These are phyloP conservation scores for Thereva nobilitata DNA, from an alignment of 2,888 invertebrate genomes.

Conservation along the genomic window DNA sequence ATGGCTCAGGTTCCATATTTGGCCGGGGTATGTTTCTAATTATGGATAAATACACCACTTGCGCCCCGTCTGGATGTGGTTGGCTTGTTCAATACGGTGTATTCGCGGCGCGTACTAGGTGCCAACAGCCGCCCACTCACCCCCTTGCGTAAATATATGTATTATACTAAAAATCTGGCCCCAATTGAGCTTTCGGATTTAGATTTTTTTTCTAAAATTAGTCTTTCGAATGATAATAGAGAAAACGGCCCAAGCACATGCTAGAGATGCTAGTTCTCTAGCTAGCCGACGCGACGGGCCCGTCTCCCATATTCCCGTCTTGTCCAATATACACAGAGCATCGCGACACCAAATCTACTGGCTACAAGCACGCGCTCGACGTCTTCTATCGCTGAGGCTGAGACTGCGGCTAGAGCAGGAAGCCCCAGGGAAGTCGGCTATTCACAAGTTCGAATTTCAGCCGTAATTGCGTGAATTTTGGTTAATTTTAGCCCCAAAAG, in stretches of 20 bases:
- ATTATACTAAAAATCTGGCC: conserved; percentile 29
- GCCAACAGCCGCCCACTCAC: conserved; percentile 20
- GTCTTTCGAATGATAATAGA: conserved; percentile 34
- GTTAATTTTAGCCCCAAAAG: conserved; percentile 36
- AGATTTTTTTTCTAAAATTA: conserved; percentile 41
- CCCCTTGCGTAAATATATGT: background rate
- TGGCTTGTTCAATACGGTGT: background rate
- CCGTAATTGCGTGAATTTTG: conserved; percentile 34
- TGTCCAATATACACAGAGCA: no score
- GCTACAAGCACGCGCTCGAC: no score
- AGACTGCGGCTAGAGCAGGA: no score
- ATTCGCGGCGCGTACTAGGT: conserved; percentile 1
- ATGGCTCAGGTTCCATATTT: conserved; percentile 23
- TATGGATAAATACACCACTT: conserved; percentile 18
- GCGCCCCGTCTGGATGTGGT: background rate
- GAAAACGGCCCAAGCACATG: background rate
- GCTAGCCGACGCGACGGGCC: no score
- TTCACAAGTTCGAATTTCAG: conserved; percentile 33
- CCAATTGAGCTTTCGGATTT: conserved; percentile 39
- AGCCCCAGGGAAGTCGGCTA: background rate
- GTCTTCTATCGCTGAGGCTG: no score
- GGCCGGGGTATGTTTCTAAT: conserved; percentile 30
- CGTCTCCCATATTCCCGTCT: no score
- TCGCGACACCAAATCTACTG: no score
- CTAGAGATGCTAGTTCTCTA: no score